Evolutionary conservation across 2,113 vertebrate genomes (phyloP), one percentile per base, ranked within the genome.

Genomic region (Cromileptes altivelis): DNA sequence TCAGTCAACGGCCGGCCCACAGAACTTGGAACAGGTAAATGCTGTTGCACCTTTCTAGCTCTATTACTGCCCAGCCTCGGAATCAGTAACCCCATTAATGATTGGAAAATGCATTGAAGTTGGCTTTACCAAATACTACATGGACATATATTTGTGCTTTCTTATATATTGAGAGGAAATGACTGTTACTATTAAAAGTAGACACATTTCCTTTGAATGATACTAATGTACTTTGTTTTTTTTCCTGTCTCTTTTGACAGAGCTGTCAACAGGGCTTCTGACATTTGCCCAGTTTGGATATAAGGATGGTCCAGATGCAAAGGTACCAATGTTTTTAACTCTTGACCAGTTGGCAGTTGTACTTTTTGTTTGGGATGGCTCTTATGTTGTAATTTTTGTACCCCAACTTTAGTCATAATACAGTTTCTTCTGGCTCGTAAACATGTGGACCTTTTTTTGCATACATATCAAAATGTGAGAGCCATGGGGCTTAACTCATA

Each of bases 201-300:
- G 14, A 40, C 0, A 19, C 17, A 4, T 67, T 72, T 67, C 37
- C 3, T 25, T 58, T 19, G 5, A 23, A 1, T 15, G 23, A 70
- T 62, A 4, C 30, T 64, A 19, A 79, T 71, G 25, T 10, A 52
- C 9, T 19, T 25, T 45, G 8, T 37, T 6, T 37, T 25, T 50
- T 57, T 61, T 53, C 13, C n/a, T 78, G 13, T 80, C 12, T 93
- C 83, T 37, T 68, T 13, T 84, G 65, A 63, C 91, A 98, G 97
- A 96, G 76, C 86, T 96, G 68, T 95, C 96, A 78, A 10, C 90
- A 82, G 95, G 94, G 49, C 85, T 94, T 42, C 37, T 91, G 87
- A 89, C 95, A 40, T 93, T 91, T 84, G 68, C 95, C 62, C 93
- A 95, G 53, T 87, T 87, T 78, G 94, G 91, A 82, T 86, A 85